phyloP scores from a whole-genome alignment of 2,888 invertebrate species.

The Meiosimyza platycephala region DNA sequence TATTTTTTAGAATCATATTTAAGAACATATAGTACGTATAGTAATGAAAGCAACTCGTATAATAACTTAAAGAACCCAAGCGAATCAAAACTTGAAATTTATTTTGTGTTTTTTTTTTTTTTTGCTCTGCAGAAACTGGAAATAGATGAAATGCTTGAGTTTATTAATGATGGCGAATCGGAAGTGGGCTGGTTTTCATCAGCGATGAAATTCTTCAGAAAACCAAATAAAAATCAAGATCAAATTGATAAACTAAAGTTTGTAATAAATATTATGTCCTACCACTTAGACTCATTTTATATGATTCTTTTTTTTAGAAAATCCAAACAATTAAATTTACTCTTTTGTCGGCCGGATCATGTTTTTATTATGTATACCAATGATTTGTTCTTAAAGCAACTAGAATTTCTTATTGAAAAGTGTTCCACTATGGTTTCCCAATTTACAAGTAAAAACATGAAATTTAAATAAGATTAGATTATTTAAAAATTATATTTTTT shows the following conservation, averaged over 20 bases:
- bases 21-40: too few relatives aligned
- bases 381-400: constrained; percentile 58
- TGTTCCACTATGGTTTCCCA: constrained; percentile 44
- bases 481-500: not conserved
- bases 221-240: constrained; percentile 38
- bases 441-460: constrained; percentile 46
- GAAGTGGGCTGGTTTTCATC: constrained; percentile 40
- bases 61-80: too few relatives aligned
- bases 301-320: constrained; percentile 50
- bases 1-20: too few relatives aligned
- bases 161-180: constrained; percentile 14
- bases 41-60: too few relatives aligned
- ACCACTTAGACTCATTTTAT: not conserved
- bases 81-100: too few relatives aligned
- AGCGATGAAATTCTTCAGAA: constrained; percentile 39
- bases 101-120: not conserved
- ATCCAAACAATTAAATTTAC: constrained; percentile 50
- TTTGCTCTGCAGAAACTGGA: constrained; percentile 54
- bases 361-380: constrained; percentile 59
- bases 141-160: constrained; percentile 52
- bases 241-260: constrained; percentile 49
- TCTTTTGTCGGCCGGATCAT: constrained; percentile 61
- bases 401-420: constrained; percentile 55
- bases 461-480: not conserved
- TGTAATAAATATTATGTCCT: not conserved